Conservation (phyloP, 1,140 invertebrate species). For the Nephila pilipes region DNA sequence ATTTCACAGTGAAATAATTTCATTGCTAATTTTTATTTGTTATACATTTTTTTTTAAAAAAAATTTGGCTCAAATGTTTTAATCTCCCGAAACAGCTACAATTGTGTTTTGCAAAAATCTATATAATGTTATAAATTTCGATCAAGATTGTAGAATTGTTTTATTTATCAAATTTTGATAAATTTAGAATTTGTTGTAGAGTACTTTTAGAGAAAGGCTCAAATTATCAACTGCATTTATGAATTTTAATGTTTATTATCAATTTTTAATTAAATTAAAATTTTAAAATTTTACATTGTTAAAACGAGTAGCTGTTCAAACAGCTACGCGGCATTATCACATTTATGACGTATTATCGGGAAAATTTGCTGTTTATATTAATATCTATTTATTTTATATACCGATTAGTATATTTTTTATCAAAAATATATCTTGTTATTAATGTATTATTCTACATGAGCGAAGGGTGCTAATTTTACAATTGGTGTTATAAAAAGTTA, state of each 20-base stretch:
- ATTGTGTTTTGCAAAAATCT: no score
- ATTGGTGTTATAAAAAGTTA: not conserved
- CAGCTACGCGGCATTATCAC: not conserved
- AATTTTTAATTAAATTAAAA: not conserved
- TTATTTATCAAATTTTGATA: not conserved
- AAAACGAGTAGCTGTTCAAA: no score
- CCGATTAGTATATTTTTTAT: not conserved
- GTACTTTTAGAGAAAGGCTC: not conserved
- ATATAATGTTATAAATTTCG: no score
- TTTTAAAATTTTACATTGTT: not conserved
- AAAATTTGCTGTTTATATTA: not conserved
- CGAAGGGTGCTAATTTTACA: slow-evolving; percentile 13
- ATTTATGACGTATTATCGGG: not conserved
- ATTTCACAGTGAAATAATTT: not conserved
- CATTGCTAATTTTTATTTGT: not conserved
- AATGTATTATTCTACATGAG: not conserved
- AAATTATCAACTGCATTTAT: not conserved
- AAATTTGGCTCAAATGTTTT: not conserved
- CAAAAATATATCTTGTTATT: slow-evolving; percentile 6
- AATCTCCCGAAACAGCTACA: not conserved
- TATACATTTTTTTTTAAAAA: not conserved
- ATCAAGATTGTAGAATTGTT: not conserved
- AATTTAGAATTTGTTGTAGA: not conserved
- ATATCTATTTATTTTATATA: slow-evolving; percentile 19
- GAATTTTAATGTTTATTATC: not conserved